Conservation (phyloP, 1,140 invertebrate species). For the Glossosoma conforme region DNA sequence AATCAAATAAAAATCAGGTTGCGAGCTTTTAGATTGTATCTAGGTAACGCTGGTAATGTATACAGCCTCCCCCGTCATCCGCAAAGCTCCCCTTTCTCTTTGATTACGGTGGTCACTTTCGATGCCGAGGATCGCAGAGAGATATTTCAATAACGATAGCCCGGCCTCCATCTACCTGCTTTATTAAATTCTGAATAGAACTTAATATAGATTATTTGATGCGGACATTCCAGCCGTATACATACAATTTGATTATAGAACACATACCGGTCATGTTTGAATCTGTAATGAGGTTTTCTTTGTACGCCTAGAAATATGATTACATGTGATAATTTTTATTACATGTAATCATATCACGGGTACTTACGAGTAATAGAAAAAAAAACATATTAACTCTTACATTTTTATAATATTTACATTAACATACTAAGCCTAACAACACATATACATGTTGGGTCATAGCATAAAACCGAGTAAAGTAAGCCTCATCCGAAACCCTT, state of each 20-base stretch:
- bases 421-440: too few relatives aligned
- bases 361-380: too few relatives aligned
- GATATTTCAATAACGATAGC: constrained; percentile 28
- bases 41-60: constrained; percentile 8
- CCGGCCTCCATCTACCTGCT: constrained; percentile 6
- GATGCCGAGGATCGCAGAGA: constrained; percentile 28
- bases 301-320: too few relatives aligned
- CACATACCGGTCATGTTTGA: neutral
- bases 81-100: constrained; percentile 5
- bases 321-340: too few relatives aligned
- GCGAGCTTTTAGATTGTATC: constrained; percentile 15
- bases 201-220: too few relatives aligned
- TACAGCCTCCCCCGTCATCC: neutral
- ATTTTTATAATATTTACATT: too few relatives aligned
- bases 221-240: too few relatives aligned
- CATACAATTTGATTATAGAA: constrained; percentile 1
- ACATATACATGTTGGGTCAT: too few relatives aligned
- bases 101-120: constrained; percentile 29
- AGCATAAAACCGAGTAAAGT: too few relatives aligned
- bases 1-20: constrained; percentile 32
- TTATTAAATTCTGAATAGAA: constrained; percentile 15
- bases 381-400: too few relatives aligned
- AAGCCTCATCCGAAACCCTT: too few relatives aligned
- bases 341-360: too few relatives aligned
- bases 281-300: neutral